Base-by-base conservation (phyloP, 2,888 invertebrate genomes). In the Dasysyrphus albostriatus region DNA sequence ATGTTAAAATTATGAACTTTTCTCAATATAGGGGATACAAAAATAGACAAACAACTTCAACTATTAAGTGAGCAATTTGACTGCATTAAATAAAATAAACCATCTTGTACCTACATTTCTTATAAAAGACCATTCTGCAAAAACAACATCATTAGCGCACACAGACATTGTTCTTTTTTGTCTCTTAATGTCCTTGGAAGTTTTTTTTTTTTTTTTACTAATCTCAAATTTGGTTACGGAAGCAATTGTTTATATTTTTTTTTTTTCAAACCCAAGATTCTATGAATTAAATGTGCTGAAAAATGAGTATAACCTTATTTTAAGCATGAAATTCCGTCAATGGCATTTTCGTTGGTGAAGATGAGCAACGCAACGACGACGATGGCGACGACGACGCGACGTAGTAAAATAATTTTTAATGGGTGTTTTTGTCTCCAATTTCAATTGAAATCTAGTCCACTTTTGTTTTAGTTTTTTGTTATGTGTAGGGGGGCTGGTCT, bases 391-490 rank as follows among this genome's bases (percentile, higher is more conserved):
- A n/a, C n/a, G n/a, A n/a, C n/a, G n/a, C 14, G 29, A 49, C 65
- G 49, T 67, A 67, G 67, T 67, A 67, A 67, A 67, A 49, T 2
- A 42, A 7, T 16, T 8, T 12, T 67, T 67, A 67, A 67, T 67
- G 34, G 19, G 7, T 49, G 32, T 61, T 61, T 24, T 67, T 67
- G 67, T 67, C 49, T 67, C 16, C 34, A 67, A 47, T 34, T 67
- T 12, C 67, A 67, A 67, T 67, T 67, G 49, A 67, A 67, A 67
- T 67, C 67, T 67, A 67, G 67, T 49, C 19, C 47, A 65, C 1
- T 19, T 37, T 10, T 58, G 1, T 19, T 5, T 9, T 16, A 10
- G 29, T 34, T 12, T 12, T 2, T 24, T 47, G 44, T 14, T 37
- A 5, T 37, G 19, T 65, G 65, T 34, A 32, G 29, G 54, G 65